Conservation (phyloP, 2,888 invertebrate genomes). For the Macrophya alboannulata region DNA sequence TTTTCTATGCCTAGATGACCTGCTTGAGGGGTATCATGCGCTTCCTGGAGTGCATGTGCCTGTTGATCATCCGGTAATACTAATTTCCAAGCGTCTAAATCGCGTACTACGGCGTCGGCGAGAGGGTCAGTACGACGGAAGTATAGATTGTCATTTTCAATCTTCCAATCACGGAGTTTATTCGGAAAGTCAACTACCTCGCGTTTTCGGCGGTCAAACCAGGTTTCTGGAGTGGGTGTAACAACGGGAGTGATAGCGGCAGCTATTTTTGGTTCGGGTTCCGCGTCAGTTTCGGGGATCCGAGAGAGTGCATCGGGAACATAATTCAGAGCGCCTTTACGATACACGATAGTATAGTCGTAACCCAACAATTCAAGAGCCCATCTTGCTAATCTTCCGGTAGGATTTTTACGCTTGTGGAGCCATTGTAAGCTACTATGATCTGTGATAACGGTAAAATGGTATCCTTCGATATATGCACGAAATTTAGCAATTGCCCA, state of each 20-base stretch:
- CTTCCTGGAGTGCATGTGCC: slow-evolving; percentile 46
- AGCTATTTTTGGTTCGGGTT: neutral
- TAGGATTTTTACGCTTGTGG: slow-evolving; percentile 63
- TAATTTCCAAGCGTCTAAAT: slow-evolving; percentile 61
- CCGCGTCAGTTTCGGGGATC: neutral
- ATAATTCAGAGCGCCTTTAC: slow-evolving; percentile 49
- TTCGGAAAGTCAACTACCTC: neutral
- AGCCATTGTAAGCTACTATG: no score
- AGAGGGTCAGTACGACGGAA: slow-evolving; percentile 43
- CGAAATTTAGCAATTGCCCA: no score
- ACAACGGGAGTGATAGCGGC: neutral
- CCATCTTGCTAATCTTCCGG: slow-evolving; percentile 65
- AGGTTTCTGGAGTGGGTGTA: neutral
- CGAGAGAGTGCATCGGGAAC: slow-evolving; percentile 60
- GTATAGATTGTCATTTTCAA: slow-evolving; percentile 45
- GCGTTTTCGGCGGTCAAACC: slow-evolving; percentile 47
- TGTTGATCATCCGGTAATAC: slow-evolving; percentile 57
- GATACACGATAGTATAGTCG: slow-evolving; percentile 54
- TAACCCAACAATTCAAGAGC: slow-evolving; percentile 62
- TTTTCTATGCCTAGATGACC: slow-evolving; percentile 66
- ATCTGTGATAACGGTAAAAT: no score
- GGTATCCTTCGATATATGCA: no score
- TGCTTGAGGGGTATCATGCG: slow-evolving; percentile 63
- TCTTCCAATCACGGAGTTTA: slow-evolving; percentile 52
- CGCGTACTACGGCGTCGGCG: slow-evolving; percentile 52